Evolutionary conservation across 53 echinoderm and acorn worm species (phyloP).

Genomic region (Astropecten irregularis): DNA sequence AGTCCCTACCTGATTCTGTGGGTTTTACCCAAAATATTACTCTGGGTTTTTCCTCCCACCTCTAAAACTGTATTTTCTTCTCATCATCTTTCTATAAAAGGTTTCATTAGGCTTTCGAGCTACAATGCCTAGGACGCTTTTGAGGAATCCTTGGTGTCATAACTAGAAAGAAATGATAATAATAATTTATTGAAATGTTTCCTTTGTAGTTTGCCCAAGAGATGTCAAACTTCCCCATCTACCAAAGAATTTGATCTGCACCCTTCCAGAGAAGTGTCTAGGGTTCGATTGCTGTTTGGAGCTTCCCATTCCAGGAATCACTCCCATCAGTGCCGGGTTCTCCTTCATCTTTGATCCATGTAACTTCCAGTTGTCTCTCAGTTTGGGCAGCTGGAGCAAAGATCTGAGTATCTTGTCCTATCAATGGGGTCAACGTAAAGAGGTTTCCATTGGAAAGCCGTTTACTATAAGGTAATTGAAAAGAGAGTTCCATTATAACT

Average conservation of each 20-base stretch:
- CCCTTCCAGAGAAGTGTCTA: constrained; percentile 52
- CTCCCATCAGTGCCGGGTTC: constrained; percentile 32
- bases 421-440: constrained; percentile 43
- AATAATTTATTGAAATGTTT: no score
- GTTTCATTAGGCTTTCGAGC: no score
- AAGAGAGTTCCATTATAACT: no score
- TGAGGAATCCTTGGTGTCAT: no score
- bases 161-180: no score
- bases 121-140: no score
- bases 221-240: constrained; percentile 44
- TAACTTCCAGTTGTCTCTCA: background rate
- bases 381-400: constrained; percentile 27
- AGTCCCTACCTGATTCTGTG: no score
- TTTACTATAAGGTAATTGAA: constrained; percentile 39
- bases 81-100: no score
- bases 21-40: no score
- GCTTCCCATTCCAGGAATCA: constrained; percentile 13
- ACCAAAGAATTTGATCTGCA: constrained; percentile 21
- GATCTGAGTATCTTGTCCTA: constrained; percentile 23
- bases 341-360: constrained; percentile 55
- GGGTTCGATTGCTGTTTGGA: constrained; percentile 55
- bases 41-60: no score
- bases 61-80: no score
- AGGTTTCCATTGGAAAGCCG: constrained; percentile 20
- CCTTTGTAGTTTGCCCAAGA: constrained; percentile 37